Evolutionary conservation across 2,797 vertebrate species (phyloP).

Genomic region (Peromyscus aztecus): DNA sequence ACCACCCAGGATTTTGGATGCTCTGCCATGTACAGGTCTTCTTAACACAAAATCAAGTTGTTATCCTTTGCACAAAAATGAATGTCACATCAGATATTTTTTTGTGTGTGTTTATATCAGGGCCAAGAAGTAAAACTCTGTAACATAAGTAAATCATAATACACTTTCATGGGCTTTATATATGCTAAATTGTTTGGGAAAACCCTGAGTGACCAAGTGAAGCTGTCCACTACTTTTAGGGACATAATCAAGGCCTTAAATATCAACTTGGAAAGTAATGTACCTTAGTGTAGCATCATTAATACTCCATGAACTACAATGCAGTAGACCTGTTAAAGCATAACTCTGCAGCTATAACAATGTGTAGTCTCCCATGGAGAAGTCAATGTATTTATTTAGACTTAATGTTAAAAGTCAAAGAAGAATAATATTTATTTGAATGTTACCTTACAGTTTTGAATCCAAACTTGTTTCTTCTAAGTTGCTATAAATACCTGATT

Average conservation of each 20-base stretch:
- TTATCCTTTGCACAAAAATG: not conserved
- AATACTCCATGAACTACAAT: not conserved
- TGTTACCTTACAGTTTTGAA: not conserved
- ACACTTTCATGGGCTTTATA: not conserved
- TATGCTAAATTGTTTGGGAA: not conserved
- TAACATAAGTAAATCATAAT: not conserved
- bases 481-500: not conserved
- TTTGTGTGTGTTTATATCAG: not conserved
- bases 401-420: not conserved
- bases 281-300: not conserved
- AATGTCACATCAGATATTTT: not conserved
- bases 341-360: not conserved
- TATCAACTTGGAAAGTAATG: not conserved
- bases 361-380: not conserved
- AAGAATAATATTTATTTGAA: not conserved
- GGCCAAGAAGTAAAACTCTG: not conserved
- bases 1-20: not conserved
- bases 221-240: not conserved
- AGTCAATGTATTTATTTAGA: not conserved
- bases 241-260: not conserved
- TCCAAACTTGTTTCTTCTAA: not conserved
- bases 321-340: not conserved
- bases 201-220: not conserved
- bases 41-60: not conserved
- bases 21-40: not conserved